phyloP scores from a whole-genome alignment of 2,888 invertebrate species.

The Celastrina argiolus region DNA sequence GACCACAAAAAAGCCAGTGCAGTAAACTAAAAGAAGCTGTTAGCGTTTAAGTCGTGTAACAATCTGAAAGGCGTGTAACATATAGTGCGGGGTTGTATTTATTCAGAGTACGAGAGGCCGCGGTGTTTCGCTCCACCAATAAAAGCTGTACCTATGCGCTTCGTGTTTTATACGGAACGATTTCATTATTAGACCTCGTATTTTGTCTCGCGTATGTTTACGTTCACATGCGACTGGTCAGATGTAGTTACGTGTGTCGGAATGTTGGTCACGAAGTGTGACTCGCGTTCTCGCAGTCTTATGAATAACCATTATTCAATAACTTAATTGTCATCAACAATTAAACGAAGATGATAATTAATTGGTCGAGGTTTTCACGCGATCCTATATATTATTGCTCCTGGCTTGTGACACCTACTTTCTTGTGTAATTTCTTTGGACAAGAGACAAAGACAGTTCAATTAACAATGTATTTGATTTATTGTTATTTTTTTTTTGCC shows the following conservation, averaged over 20 bases:
- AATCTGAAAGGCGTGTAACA: slow-evolving; percentile 45
- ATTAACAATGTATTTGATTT: background rate
- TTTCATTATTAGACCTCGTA: slow-evolving; percentile 11
- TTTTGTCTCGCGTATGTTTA: background rate
- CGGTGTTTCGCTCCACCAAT: slow-evolving; percentile 30
- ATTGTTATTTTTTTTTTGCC: too few species aligned
- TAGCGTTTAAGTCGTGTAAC: slow-evolving; percentile 51
- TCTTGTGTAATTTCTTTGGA: background rate
- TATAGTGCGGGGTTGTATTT: slow-evolving; percentile 40
- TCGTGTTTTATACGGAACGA: slow-evolving; percentile 31
- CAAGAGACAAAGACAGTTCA: too few species aligned
- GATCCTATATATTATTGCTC: slow-evolving; percentile 12
- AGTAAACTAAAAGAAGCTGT: slow-evolving; percentile 63
- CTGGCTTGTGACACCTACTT: background rate
- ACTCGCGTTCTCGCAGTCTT: slow-evolving; percentile 6
- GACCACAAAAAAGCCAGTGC: slow-evolving; percentile 57
- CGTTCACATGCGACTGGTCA: background rate
- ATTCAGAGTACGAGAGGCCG: slow-evolving; percentile 36
- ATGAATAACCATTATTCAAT: slow-evolving; percentile 19
- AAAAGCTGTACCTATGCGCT: slow-evolving; percentile 32
- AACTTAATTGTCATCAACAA: slow-evolving; percentile 21
- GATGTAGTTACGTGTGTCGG: background rate
- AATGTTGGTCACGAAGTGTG: slow-evolving; percentile 2
- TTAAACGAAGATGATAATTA: slow-evolving; percentile 19
- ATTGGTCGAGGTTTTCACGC: slow-evolving; percentile 6